A percentile compares a stretch with the other conserved stretches of the same genome.
These are phyloP conservation scores for Hesperophylax magnus DNA, from an alignment of 1,140 invertebrate genomes.

Conservation along the genomic window DNA sequence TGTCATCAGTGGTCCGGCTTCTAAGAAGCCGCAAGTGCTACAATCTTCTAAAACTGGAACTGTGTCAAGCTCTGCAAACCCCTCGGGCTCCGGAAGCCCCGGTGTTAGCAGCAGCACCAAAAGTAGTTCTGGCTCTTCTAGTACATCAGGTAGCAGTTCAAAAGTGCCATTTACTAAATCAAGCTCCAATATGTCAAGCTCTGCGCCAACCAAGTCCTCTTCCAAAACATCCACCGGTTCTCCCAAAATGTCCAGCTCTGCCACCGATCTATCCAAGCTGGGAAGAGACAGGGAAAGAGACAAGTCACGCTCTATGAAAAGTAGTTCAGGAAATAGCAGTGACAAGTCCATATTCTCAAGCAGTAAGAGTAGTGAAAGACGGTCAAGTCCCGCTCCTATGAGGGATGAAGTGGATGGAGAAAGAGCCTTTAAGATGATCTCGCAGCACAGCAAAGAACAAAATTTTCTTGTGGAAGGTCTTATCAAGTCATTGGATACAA, in stretches of 20 bases:
- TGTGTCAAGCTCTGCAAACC: conserved; percentile 63
- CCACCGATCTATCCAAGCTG: conserved; percentile 67
- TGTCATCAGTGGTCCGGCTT: conserved; percentile 84
- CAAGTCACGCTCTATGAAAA: conserved; percentile 64
- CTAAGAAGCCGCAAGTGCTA: conserved; percentile 79
- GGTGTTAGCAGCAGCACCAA: conserved; percentile 59
- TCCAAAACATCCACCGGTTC: conserved; percentile 69
- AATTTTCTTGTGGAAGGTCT: conserved; percentile 79
- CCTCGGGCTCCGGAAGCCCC: conserved; percentile 61
- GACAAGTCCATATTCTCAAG: conserved; percentile 79
- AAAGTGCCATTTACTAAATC: conserved; percentile 74
- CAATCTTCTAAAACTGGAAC: conserved; percentile 68
- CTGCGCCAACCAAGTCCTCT: conserved; percentile 69
- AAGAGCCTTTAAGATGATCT: conserved; percentile 69
- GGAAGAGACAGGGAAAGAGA: conserved; percentile 65
- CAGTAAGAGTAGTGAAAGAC: conserved; percentile 74
- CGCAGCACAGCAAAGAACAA: conserved; percentile 70
- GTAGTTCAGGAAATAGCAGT: conserved; percentile 62
- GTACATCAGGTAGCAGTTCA: conserved; percentile 60
- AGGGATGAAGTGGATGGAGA: conserved; percentile 76
- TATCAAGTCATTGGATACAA: conserved; percentile 82
- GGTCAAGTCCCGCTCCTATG: conserved; percentile 74
- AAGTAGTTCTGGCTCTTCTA: conserved; percentile 61
- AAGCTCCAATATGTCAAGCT: conserved; percentile 70
- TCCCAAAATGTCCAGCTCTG: conserved; percentile 66